Evolutionary conservation across 2,888 invertebrate genomes (phyloP).

Genomic region (Drosophila prolongata): DNA sequence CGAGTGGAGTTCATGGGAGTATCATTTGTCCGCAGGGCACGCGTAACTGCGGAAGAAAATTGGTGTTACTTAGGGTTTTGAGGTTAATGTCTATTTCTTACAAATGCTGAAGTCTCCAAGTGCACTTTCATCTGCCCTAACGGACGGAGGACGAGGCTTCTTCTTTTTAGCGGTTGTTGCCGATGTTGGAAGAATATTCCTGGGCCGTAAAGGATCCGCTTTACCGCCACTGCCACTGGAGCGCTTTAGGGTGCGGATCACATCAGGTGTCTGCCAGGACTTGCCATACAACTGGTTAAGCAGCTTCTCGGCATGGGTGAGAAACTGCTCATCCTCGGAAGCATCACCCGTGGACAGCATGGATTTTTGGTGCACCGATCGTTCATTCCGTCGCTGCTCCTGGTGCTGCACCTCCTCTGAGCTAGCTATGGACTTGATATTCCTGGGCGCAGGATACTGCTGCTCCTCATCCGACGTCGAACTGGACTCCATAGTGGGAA

Average conservation of each 20-base stretch:
- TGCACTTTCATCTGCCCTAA: constrained; percentile 65
- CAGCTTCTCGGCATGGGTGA: constrained; percentile 76
- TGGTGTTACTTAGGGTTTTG: background rate
- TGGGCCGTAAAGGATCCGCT: constrained; percentile 5
- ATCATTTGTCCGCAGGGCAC: constrained; percentile 57
- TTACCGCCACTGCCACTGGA: constrained; percentile 57
- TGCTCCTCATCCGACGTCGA: constrained; percentile 45
- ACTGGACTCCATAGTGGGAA: constrained; percentile 65
- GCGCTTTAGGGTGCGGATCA: constrained; percentile 78
- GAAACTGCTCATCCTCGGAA: constrained; percentile 65
- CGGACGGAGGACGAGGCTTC: background rate
- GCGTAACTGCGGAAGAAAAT: constrained; percentile 36
- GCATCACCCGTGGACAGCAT: constrained; percentile 32
- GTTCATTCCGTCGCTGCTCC: background rate
- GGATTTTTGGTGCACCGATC: constrained; percentile 15
- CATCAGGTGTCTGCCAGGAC: constrained; percentile 83
- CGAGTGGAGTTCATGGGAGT: constrained; percentile 80
- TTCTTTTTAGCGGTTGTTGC: constrained; percentile 26
- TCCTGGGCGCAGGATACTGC: background rate
- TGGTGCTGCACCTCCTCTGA: background rate
- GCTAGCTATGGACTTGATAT: constrained; percentile 2
- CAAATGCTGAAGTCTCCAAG: constrained; percentile 81
- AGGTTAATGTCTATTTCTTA: constrained; percentile 50
- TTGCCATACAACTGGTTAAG: constrained; percentile 82
- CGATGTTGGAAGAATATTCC: constrained; percentile 1